Base-by-base conservation (phyloP, 2,888 invertebrate genomes). In the Octonoba sinensis region DNA sequence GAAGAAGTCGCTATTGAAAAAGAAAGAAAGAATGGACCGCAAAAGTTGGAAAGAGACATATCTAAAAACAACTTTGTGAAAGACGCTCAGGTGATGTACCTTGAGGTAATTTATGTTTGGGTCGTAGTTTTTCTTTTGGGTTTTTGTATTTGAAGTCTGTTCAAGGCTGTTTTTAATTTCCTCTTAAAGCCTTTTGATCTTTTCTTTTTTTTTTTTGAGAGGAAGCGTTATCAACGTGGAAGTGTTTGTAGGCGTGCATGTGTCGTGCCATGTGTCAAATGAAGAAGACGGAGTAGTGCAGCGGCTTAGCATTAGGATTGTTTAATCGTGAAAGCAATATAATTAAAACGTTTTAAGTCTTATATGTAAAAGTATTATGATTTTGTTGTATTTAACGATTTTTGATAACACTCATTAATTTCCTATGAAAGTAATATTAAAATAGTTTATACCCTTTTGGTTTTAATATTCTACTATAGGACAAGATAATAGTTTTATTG, bases 1-100 rank as follows among this genome's bases (percentile, higher is more conserved):
- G 24, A 18, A 20, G 62, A 27, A 27, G 4, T n/a, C 16, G 27
- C 57, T 6, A 36, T 36, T 36, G 44, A 62, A 62, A 44, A 44
- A 60, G 27, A 60, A 60, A 44, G 13, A 46, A 44, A 57, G 46
- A 62, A 44, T 46, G 44, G 46, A 62, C 44, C 16, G 44, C 66
- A 51, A 66, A 49, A n/a, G 36, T 64, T 47, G 64, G 46, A 51
- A 20, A 27, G n/a, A 57, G 71, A 72, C 76, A 76, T 76, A 79
- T 73, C 79, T 79, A 79, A 79, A 79, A 79, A 79, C 79, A 79
- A 79, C 73, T 73, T 65, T 56, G 47, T 71, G 71, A 77, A 77
- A 64, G 57, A 64, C 57, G 20, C 64, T 57, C 73, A 81, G 79
- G 79, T 81, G 73, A 74, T 81, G 73, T 62, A 81, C 79, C 79